phyloP scores from a whole-genome alignment of 2,113 vertebrate species.

The Istiophorus platypterus region DNA sequence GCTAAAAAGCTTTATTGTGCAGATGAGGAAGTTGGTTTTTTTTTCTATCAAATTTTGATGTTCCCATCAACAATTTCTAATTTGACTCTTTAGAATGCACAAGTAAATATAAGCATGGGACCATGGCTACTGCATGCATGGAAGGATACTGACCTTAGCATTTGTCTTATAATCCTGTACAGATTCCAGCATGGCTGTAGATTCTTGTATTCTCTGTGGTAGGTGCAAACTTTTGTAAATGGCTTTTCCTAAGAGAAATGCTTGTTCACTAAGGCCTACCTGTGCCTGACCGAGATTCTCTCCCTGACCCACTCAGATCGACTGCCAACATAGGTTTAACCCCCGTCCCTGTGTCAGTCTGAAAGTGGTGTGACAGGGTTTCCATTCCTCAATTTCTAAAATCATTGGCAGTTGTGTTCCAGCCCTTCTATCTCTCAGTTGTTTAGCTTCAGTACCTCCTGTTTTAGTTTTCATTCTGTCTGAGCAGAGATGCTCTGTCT shows the following conservation, averaged over 20 bases:
- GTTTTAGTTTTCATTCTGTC: neutral
- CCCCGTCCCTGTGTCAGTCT: slow-evolving; percentile 1
- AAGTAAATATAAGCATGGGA: too few species aligned
- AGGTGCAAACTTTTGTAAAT: neutral
- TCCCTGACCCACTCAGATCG: neutral
- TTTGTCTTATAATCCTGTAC: too few species aligned
- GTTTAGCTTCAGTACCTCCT: neutral
- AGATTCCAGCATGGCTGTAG: neutral
- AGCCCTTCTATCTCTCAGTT: neutral
- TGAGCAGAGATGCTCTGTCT: neutral
- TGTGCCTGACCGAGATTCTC: neutral
- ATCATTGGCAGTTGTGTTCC: neutral
- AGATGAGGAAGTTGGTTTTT: too few species aligned
- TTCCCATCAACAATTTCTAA: too few species aligned
- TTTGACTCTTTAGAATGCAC: too few species aligned
- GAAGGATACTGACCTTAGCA: too few species aligned
- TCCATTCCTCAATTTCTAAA: neutral
- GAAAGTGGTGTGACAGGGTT: neutral
- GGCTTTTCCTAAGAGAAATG: neutral
- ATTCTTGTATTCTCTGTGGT: neutral
- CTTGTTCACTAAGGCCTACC: neutral
- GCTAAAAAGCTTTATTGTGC: too few species aligned
- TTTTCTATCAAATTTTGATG: too few species aligned
- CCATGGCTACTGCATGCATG: too few species aligned
- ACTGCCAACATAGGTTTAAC: neutral